Base-by-base conservation (phyloP, 1,140 invertebrate species). In the Xylocopa sonorina region DNA sequence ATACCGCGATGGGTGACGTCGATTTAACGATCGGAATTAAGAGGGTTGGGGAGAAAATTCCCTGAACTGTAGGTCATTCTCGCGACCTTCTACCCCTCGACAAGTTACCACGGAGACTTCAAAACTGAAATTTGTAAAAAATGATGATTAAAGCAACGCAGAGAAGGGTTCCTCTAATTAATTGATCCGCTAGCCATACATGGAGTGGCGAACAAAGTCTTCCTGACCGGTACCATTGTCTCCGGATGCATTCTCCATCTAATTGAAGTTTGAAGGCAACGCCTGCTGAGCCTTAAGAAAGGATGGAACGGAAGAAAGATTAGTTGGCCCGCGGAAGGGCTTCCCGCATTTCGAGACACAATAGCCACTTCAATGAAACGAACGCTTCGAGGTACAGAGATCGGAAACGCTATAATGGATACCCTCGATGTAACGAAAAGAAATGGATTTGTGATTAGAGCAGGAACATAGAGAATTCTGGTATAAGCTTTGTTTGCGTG, bases 321-420 rank as follows among this genome's bases (percentile, higher is more conserved):
- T 83, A 67, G 57, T 32, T 82, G 58, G 41, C n/a, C 81, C 34
- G 32, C 51, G 24, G 38, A 48, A 53, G 38, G 81, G 83, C 67
- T 84, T 80, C 77, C 64, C 48, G 78, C 71, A 58, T 60, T 80
- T 84, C 77, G 41, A 32, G 63, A 51, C 66, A 83, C 81, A 84
- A 83, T 80, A 14, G 69, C 57, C 58, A 57, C 38, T 57, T 58
- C 41, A 51, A 74, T 78, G 62, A 41, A 43, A 62, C 55, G 63
- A 48, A 63, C 62, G 68, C 53, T 83, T 67, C 69, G 32, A 55
- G 14, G 43, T 69, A 58, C 51, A 14, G 68, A 69, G 68, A 69
- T 74, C 55, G 68, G 67, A 50, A 63, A 72, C 57, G 3, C 51
- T 64, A 64, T 69, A 79, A 83, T 74, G 68, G 75, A 83, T 66